Conservation (phyloP, 1,140 invertebrate genomes). For the Hylaeus anthracinus region DNA sequence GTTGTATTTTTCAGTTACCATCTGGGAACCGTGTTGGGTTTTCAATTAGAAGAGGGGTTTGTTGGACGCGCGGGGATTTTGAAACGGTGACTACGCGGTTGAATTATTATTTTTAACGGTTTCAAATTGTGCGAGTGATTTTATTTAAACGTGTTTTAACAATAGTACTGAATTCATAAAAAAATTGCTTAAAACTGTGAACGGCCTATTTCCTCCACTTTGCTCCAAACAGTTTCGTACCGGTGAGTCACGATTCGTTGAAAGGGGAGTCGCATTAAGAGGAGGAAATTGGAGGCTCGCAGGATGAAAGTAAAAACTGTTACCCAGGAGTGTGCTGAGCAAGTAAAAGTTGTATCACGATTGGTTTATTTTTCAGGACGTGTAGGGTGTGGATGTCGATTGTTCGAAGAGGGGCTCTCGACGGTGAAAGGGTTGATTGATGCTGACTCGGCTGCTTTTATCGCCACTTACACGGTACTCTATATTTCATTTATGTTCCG, state of each 20-base stretch:
- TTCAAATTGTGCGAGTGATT: too few species aligned
- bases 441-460: conserved; percentile 32
- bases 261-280: not conserved
- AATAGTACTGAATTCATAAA: not conserved
- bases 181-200: not conserved
- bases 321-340: not conserved
- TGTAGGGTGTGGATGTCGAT: conserved; percentile 16
- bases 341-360: conserved; percentile 8
- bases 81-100: too few species aligned
- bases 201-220: not conserved
- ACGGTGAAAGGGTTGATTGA: conserved; percentile 42
- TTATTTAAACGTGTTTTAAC: not conserved
- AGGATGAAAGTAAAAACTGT: not conserved
- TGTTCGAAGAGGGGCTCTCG: not conserved
- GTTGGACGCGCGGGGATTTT: too few species aligned
- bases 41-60: too few species aligned
- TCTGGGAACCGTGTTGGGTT: too few species aligned
- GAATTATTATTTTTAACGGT: too few species aligned
- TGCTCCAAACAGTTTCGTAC: not conserved
- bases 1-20: too few species aligned
- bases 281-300: not conserved
- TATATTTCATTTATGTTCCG: conserved; percentile 30
- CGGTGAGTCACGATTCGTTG: not conserved
- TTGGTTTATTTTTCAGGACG: conserved; percentile 21
- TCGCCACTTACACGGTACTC: conserved; percentile 34